These are phyloP conservation scores for Poeciliopsis retropinna DNA, from an alignment of 2,113 vertebrate genomes.

Conservation along the genomic window DNA sequence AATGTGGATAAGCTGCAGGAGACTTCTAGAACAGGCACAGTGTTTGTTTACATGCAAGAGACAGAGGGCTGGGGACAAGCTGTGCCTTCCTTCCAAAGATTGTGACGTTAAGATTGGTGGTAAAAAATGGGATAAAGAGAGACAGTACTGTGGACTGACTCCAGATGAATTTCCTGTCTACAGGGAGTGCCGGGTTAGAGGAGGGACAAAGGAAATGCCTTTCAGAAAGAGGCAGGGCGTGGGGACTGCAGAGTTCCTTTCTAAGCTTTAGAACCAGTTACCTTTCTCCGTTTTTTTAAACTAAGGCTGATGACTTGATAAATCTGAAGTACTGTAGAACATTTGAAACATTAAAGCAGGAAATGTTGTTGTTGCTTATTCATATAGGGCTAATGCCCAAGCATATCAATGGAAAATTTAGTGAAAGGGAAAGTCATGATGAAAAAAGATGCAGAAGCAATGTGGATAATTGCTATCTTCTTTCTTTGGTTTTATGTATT, in stretches of 20 bases:
- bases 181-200: constrained; percentile 80
- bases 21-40: constrained; percentile 46
- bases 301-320: neutral
- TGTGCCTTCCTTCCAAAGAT: constrained; percentile 54
- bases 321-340: neutral
- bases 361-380: too few relatives aligned
- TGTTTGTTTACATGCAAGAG: constrained; percentile 60
- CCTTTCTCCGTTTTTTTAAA: neutral
- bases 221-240: constrained; percentile 6
- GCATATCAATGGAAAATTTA: too few relatives aligned
- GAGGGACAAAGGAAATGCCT: constrained; percentile 76
- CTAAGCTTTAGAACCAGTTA: constrained; percentile 7
- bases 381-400: too few relatives aligned
- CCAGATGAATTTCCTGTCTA: constrained; percentile 82
- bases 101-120: constrained; percentile 36
- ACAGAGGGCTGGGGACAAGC: constrained; percentile 42
- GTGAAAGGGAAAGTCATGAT: too few relatives aligned
- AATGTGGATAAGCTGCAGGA: constrained; percentile 5
- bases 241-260: constrained; percentile 30
- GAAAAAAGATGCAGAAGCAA: too few relatives aligned
- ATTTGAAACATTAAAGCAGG: neutral
- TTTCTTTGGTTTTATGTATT: too few relatives aligned
- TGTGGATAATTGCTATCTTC: too few relatives aligned
- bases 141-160: constrained; percentile 49
- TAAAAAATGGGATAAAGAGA: constrained; percentile 29